phyloP scores from a whole-genome alignment of 2,113 vertebrate genomes.

The Passerina amoena region DNA sequence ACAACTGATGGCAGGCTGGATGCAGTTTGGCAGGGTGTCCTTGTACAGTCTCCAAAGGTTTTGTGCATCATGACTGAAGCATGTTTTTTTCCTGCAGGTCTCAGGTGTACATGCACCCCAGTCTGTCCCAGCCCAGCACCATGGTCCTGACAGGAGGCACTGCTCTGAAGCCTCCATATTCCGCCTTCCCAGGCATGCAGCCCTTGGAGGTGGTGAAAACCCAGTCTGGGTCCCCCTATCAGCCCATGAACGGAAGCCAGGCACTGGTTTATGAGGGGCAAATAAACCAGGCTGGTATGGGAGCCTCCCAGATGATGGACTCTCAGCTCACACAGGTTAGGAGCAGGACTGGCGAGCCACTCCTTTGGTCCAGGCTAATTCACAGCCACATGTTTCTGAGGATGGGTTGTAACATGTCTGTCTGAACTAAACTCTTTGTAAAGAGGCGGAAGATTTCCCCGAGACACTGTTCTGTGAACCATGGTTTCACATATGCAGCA shows the following conservation, averaged over 20 bases:
- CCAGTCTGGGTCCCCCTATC: slow-evolving; percentile 93
- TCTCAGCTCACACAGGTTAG: slow-evolving; percentile 96
- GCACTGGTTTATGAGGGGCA: slow-evolving; percentile 91
- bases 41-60: neutral
- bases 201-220: slow-evolving; percentile 95
- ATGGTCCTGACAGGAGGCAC: slow-evolving; percentile 94
- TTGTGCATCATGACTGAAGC: neutral
- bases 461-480: neutral
- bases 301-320: slow-evolving; percentile 97
- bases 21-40: accelerated
- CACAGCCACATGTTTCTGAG: neutral
- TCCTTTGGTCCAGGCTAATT: neutral
- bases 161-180: slow-evolving; percentile 91
- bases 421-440: neutral
- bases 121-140: slow-evolving; percentile 92
- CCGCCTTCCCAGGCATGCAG: slow-evolving; percentile 93
- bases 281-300: slow-evolving; percentile 89
- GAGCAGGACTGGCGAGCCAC: neutral
- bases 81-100: slow-evolving; percentile 75
- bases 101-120: slow-evolving; percentile 98
- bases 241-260: slow-evolving; percentile 93
- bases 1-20: neutral
- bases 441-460: neutral
- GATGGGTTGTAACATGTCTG: neutral
- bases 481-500: neutral